Base-by-base conservation (phyloP, 2,113 vertebrate genomes). In the Dipodomys merriami region DNA sequence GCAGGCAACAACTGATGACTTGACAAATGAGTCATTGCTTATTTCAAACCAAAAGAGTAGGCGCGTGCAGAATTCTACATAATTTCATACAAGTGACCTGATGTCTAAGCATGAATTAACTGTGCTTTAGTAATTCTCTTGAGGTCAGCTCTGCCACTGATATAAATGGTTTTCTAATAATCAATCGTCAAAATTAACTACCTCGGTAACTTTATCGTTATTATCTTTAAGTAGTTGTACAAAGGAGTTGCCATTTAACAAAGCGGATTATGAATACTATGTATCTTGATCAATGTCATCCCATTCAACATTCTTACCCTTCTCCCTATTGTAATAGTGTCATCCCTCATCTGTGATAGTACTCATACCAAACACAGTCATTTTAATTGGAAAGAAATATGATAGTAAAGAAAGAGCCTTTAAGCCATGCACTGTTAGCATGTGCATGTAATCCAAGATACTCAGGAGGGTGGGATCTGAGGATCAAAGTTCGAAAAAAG, bases 91-190 rank as follows among this genome's bases (percentile, higher is more conserved):
- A 18, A 57, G 53, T 57, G 53, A 16, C 53, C 53, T 57, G n/a
- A 62, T 83, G 60, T 87, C 73, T 68, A 29, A 62, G 39, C 60
- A 76, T 88, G 22, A 88, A 83, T 77, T 85, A 15, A 69, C 23
- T 68, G 67, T 83, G 74, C 80, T 95, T 93, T 44, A 76, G 11
- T 82, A 88, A 83, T 71, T 72, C 9, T 83, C 46, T 93, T 13
- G 62, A 77, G 8, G 25, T 57, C n/a, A 68, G 20, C 7, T 86
- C 3, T 72, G 18, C n/a, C 35, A 53, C 1, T 67, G n/a, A 67
- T 62, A 44, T 25, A 46, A 72, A 44, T 5, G 65, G 86, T 81
- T 39, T 33, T 76, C 49, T 3, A 62, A 22, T 6, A 88, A 72
- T 84, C 68, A 86, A 64, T 29, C 81, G 10, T 49, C 19, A 86